A percentile compares a stretch with the other conserved stretches of the same genome.
These are phyloP conservation scores for Anthoscopus minutus DNA, from an alignment of 2,113 vertebrate genomes.

Conservation along the genomic window DNA sequence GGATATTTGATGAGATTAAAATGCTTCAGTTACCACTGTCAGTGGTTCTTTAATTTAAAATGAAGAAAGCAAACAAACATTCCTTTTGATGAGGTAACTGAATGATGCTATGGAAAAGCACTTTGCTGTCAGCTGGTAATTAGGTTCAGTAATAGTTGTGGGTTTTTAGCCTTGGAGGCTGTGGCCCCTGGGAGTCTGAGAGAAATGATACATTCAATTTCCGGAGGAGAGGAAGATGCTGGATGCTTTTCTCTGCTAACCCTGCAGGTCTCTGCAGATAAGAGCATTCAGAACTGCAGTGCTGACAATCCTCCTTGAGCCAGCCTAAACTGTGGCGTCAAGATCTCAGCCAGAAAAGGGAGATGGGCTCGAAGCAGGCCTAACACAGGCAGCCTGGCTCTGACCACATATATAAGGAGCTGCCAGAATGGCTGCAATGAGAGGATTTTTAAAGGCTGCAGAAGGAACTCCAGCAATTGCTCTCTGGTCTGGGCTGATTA, in stretches of 20 bases:
- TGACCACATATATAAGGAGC: neutral
- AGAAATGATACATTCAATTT: conserved; percentile 60
- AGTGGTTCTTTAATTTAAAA: conserved; percentile 47
- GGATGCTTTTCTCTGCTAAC: conserved; percentile 46
- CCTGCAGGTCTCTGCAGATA: conserved; percentile 52
- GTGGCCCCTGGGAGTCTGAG: conserved; percentile 43
- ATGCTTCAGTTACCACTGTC: conserved; percentile 49
- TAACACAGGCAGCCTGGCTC: neutral
- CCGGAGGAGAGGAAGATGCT: conserved; percentile 31
- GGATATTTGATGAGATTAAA: conserved; percentile 64
- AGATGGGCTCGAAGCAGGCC: neutral
- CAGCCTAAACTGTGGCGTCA: conserved; percentile 26
- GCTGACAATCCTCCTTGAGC: conserved; percentile 43
- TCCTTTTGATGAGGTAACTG: conserved; percentile 52
- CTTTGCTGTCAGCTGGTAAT: conserved; percentile 61
- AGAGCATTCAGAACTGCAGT: conserved; percentile 17
- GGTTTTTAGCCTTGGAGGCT: conserved; percentile 49
- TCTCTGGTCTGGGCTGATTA: neutral
- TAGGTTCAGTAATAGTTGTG: conserved; percentile 57
- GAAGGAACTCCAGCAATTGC: neutral
- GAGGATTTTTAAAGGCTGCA: neutral
- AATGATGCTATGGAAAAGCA: conserved; percentile 23
- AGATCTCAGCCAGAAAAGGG: neutral
- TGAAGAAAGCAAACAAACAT: conserved; percentile 53
- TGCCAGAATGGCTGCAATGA: neutral